A percentile compares a stretch with the other conserved stretches of the same genome.
These are phyloP conservation scores for Lycia hirtaria DNA, from an alignment of 2,888 invertebrate genomes.

Conservation along the genomic window DNA sequence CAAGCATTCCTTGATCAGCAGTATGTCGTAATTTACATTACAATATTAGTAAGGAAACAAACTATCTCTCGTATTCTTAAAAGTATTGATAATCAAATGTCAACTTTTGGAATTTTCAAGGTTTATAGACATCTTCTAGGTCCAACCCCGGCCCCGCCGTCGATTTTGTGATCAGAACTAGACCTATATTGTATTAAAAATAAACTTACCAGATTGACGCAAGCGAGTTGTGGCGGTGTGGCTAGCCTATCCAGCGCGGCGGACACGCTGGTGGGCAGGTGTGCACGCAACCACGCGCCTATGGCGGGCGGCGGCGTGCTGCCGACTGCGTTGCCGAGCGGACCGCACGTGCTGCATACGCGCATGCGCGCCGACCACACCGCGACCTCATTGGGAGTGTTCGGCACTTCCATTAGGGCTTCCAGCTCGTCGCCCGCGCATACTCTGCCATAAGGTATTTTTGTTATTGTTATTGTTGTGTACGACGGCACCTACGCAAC, in stretches of 20 bases:
- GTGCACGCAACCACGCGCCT: slow-evolving; percentile 71
- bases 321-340: slow-evolving; percentile 52
- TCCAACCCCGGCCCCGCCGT: too few species aligned
- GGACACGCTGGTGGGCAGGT: slow-evolving; percentile 64
- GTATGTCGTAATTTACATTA: too few species aligned
- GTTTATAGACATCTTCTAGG: too few species aligned
- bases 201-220: slow-evolving; percentile 58
- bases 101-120: too few species aligned
- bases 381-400: slow-evolving; percentile 57
- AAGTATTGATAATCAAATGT: too few species aligned
- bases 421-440: slow-evolving; percentile 73
- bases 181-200: too few species aligned
- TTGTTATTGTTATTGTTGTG: too few species aligned
- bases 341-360: slow-evolving; percentile 64
- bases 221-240: slow-evolving; percentile 64
- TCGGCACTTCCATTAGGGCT: slow-evolving; percentile 55
- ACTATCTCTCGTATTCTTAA: too few species aligned
- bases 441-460: slow-evolving; percentile 59
- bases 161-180: too few species aligned
- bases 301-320: slow-evolving; percentile 62
- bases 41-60: too few species aligned
- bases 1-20: not conserved
- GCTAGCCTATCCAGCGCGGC: slow-evolving; percentile 67
- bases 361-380: slow-evolving; percentile 64
- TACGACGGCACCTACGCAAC: too few species aligned